Evolutionary conservation across 2,113 vertebrate species (phyloP).

Genomic region (Gnathonemus echidnorhynchus): DNA sequence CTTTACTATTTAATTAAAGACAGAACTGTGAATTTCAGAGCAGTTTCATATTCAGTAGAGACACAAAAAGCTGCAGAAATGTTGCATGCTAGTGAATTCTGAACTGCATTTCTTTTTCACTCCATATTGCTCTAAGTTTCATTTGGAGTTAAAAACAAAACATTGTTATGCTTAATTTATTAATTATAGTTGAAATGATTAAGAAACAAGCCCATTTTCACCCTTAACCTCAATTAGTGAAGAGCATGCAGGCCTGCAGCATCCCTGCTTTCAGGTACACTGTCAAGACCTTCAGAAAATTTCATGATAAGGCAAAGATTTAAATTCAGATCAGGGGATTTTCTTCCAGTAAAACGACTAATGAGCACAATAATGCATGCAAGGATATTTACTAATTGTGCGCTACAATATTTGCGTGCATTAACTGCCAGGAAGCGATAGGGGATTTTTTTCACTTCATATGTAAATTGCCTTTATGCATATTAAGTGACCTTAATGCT

Average conservation of each 20-base stretch:
- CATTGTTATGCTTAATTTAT: not conserved
- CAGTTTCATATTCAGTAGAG: not conserved
- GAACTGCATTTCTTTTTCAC: not conserved
- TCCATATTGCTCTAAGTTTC: not conserved
- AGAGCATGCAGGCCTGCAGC: not conserved
- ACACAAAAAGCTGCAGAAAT: not conserved
- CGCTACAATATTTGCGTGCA: conserved; percentile 1
- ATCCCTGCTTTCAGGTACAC: not conserved
- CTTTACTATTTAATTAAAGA: not conserved
- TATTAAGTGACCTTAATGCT: conserved; percentile 5
- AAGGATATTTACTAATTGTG: conserved; percentile 10
- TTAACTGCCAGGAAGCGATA: not conserved
- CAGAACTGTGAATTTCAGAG: not conserved
- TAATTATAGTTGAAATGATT: not conserved
- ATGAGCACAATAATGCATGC: conserved; percentile 14
- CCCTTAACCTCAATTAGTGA: conserved; percentile 6
- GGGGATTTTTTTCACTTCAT: not conserved
- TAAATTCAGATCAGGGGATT: conserved; percentile 13
- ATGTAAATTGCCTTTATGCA: conserved; percentile 12
- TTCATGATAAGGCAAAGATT: conserved; percentile 9
- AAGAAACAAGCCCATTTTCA: not conserved
- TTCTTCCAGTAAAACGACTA: conserved; percentile 4
- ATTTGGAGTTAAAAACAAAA: not conserved
- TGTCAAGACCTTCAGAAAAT: conserved; percentile 8
- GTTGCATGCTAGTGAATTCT: not conserved